phyloP scores from a whole-genome alignment of 2,113 vertebrate species.

The Ploceus nigricollis region DNA sequence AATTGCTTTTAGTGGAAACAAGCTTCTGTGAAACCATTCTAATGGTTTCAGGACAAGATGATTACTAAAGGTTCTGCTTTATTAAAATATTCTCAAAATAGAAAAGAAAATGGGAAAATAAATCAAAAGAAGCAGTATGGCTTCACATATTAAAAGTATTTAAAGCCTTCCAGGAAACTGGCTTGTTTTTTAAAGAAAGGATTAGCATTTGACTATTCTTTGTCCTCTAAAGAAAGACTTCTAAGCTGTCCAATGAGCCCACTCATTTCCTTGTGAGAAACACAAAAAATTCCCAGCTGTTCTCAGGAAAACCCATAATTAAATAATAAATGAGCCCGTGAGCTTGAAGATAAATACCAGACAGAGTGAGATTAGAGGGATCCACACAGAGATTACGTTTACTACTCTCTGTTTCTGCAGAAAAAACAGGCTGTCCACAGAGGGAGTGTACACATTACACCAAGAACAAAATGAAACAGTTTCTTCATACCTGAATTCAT shows the following conservation, averaged over 20 bases:
- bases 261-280: conserved; percentile 21
- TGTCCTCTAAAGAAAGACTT: neutral
- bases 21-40: neutral
- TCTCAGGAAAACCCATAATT: conserved; percentile 12
- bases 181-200: neutral
- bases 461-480: neutral
- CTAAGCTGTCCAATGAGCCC: neutral
- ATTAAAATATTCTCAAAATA: neutral
- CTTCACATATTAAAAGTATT: neutral
- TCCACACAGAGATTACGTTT: neutral
- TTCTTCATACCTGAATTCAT: neutral
- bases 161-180: neutral
- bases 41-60: neutral
- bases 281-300: neutral
- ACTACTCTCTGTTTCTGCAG: neutral
- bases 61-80: neutral
- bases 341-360: neutral
- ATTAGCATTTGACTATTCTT: neutral
- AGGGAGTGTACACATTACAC: neutral
- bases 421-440: neutral
- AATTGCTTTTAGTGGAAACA: neutral
- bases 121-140: neutral
- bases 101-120: neutral
- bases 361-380: neutral
- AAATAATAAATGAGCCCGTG: neutral